Conservation (phyloP, 2,797 vertebrate species). For the Tragelaphus oryx region DNA sequence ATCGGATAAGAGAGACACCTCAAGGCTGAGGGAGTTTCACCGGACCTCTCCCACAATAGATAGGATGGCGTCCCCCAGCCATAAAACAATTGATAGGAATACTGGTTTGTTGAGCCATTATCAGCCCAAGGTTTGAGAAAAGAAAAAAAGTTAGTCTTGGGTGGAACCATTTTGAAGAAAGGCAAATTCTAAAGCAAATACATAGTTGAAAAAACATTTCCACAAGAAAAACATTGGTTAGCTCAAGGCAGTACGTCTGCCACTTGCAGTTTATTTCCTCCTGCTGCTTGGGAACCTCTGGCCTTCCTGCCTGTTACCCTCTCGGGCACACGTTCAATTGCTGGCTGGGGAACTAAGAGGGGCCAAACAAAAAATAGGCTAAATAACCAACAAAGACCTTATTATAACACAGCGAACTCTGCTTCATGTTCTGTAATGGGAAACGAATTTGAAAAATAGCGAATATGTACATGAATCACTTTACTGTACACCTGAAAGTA, state of each 20-base stretch:
- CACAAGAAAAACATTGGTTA: not conserved
- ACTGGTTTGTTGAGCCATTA: not conserved
- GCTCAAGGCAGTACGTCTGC: not conserved
- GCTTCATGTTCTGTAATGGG: not conserved
- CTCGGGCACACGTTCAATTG: not conserved
- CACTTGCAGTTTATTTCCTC: not conserved
- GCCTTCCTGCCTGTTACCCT: not conserved
- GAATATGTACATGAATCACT: not conserved
- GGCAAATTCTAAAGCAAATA: not conserved
- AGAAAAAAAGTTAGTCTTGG: not conserved
- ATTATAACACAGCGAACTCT: not conserved
- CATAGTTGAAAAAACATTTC: not conserved
- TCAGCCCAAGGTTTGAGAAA: not conserved
- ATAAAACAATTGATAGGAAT: not conserved
- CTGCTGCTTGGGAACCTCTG: not conserved
- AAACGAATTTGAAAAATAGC: not conserved
- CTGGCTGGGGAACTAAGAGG: not conserved
- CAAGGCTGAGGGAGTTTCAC: not conserved
- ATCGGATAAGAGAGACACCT: not conserved
- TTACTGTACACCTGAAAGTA: not conserved
- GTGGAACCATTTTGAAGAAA: not conserved
- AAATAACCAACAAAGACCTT: not conserved
- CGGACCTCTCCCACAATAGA: not conserved
- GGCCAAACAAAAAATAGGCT: not conserved
- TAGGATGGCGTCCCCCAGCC: not conserved